Base-by-base conservation (phyloP, 2,797 vertebrate species). In the Sebastes diploproa region DNA sequence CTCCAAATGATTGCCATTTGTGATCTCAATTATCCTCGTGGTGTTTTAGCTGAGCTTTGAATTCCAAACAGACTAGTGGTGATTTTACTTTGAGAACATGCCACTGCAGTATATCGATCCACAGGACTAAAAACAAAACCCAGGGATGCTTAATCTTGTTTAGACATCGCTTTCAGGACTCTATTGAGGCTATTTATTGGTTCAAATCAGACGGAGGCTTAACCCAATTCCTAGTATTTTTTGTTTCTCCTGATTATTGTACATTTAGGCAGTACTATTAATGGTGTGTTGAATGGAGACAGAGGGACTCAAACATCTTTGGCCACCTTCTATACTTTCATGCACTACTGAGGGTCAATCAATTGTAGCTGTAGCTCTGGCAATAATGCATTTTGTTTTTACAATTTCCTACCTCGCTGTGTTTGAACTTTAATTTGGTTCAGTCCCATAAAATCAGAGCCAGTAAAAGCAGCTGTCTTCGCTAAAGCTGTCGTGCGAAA, bases 21-120 rank as follows among this genome's bases (percentile, higher is more conserved):
- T 62, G 72, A 72, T 80, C 77, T 65, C 1, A 1, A 72, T 78
- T 58, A 82, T 86, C 71, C 72, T 65, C 4, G 34, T 61, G 58
- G 29, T 80, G 67, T 63, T 52, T 52, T 9, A 83, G 46, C 63
- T 73, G 2, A 63, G 60, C 69, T 61, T 62, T 25, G 59, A 72
- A 75, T 65, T 72, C 23, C 60, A 72, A 50, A 75, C 65, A 65
- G 38, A 30, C 42, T 18, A 27, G 23, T 14, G 14, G 32, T 73
- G 72, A 73, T 87, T 58, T 73, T 55, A 22, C 6, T 23, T 66
- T 60, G 22, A 8, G 25, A 42, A 72, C 72, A 65, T 52, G 50
- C n/a, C 56, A 69, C 13, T 20, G 0, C 46, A 32, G 20, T 16
- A 27, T 77, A 70, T 56, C 5, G 4, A 55, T 46, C 25, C 5